phyloP scores from a whole-genome alignment of 2,888 invertebrate species.

The Dorcus parallelipipedus region DNA sequence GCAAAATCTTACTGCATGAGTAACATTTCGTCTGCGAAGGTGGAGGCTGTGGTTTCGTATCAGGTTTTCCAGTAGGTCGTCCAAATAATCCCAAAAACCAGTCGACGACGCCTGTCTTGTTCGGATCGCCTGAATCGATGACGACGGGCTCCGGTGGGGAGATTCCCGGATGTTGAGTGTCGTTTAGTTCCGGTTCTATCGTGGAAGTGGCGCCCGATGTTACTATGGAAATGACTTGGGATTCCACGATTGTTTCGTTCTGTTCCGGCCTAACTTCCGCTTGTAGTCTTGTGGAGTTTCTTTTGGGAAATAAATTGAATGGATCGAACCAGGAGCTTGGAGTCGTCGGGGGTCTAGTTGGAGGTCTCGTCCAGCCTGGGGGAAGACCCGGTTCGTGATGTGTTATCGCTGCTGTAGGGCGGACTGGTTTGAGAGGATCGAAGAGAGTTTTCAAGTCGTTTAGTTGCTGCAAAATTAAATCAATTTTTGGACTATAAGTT shows the following conservation, averaged over 20 bases:
- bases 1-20: neutral
- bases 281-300: neutral
- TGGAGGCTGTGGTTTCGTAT: conserved; percentile 15
- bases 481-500: no score
- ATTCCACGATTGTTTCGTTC: conserved; percentile 10
- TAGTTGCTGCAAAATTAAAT: neutral
- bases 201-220: neutral
- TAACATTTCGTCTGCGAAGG: neutral
- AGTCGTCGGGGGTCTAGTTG: conserved; percentile 9
- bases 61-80: conserved; percentile 13
- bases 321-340: neutral
- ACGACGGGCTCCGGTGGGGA: conserved; percentile 10
- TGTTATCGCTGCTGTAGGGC: conserved; percentile 29
- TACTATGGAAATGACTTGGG: conserved; percentile 3
- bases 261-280: neutral
- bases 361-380: conserved; percentile 25
- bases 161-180: conserved; percentile 4
- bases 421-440: conserved; percentile 3
- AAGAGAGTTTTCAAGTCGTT: neutral
- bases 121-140: conserved; percentile 5
- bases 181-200: neutral
- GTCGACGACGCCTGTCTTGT: conserved; percentile 33
- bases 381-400: conserved; percentile 34
- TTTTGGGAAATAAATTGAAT: neutral
- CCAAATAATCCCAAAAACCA: conserved; percentile 43